Evolutionary conservation across 2,113 vertebrate genomes (phyloP).

Genomic region (Leptosomus discolor): DNA sequence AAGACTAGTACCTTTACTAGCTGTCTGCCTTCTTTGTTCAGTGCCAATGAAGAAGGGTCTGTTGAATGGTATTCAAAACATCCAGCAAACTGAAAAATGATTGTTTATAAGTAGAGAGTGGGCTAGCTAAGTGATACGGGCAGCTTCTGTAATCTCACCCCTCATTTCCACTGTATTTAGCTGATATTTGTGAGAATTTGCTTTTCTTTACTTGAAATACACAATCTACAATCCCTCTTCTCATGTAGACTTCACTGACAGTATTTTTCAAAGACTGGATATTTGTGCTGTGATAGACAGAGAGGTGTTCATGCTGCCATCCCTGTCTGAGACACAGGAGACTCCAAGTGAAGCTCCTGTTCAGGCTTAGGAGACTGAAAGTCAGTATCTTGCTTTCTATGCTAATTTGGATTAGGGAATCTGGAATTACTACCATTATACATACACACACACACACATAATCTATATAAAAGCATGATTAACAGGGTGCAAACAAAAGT

Average conservation of each 20-base stretch:
- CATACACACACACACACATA: fast-evolving
- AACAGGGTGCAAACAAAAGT: neutral
- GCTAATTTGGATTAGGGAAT: neutral
- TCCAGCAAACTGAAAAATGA: neutral
- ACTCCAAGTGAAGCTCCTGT: neutral
- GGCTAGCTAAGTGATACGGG: neutral
- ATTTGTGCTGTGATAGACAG: neutral
- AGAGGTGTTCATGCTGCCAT: neutral
- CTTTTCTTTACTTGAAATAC: neutral
- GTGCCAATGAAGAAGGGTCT: fast-evolving
- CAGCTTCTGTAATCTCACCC: neutral
- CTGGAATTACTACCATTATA: neutral
- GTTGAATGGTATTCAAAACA: neutral
- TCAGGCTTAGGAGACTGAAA: neutral
- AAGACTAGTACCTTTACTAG: fast-evolving
- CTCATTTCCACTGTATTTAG: neutral
- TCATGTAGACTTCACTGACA: neutral
- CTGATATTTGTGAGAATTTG: neutral
- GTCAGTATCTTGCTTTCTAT: neutral
- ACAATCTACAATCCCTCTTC: neutral
- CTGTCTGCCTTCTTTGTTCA: neutral
- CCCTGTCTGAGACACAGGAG: neutral
- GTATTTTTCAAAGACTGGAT: neutral
- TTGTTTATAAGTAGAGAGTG: neutral
- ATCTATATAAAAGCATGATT: neutral